A percentile compares a stretch with the other conserved stretches of the same genome.
Conservation (phyloP, 2,113 vertebrate genomes). For the Circaetus cinerascens region DNA sequence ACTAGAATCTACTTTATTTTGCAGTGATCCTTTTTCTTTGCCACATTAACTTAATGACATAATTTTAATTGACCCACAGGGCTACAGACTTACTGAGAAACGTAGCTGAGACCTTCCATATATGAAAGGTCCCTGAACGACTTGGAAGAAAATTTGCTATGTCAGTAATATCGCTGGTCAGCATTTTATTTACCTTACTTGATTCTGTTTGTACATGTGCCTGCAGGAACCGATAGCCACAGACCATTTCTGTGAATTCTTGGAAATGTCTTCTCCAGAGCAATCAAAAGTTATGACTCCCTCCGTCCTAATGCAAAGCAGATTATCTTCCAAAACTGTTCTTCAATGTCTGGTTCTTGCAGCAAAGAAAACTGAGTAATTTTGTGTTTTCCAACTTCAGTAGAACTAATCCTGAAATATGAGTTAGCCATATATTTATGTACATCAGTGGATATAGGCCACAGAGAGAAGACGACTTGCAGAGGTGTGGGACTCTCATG, state of each 20-base stretch:
- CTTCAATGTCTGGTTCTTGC: neutral
- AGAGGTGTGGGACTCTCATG: neutral
- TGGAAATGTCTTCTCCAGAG: neutral
- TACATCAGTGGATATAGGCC: neutral
- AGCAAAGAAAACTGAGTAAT: neutral
- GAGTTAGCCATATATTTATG: neutral
- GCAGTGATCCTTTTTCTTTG: neutral
- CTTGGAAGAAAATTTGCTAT: neutral
- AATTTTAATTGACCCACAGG: constrained; percentile 4
- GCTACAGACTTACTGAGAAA: constrained; percentile 22
- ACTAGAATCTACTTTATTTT: constrained; percentile 19
- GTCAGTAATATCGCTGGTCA: neutral
- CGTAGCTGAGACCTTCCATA: neutral
- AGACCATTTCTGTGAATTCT: neutral
- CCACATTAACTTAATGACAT: constrained; percentile 12
- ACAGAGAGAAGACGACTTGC: neutral
- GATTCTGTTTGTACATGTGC: neutral
- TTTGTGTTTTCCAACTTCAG: neutral
- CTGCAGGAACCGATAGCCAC: neutral
- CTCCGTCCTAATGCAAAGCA: neutral
- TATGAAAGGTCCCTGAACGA: neutral
- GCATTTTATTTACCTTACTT: constrained; percentile 15
- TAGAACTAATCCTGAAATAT: neutral
- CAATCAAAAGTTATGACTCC: neutral
- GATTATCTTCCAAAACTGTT: neutral